These are phyloP conservation scores for Bubo bubo DNA, from an alignment of 2,113 vertebrate genomes.

Conservation along the genomic window DNA sequence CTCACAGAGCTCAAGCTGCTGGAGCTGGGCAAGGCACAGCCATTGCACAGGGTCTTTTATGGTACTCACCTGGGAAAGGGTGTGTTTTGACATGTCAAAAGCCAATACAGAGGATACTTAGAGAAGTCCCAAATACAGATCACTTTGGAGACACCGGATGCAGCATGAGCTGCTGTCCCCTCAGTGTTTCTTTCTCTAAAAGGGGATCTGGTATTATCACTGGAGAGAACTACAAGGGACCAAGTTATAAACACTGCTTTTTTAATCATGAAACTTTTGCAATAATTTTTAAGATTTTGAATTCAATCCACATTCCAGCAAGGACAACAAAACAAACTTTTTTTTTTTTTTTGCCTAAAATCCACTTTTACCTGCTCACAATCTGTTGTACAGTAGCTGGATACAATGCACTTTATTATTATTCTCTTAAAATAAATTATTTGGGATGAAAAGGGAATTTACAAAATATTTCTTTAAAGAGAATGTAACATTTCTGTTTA, in stretches of 20 bases:
- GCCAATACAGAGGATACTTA: neutral
- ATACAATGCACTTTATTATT: neutral
- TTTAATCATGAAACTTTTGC: neutral
- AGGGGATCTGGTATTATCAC: neutral
- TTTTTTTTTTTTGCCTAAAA: neutral
- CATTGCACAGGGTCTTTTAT: fast-evolving
- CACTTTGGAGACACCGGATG: neutral
- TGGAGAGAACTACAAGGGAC: neutral
- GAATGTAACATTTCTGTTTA: slow-evolving; percentile 10
- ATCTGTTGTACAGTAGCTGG: neutral
- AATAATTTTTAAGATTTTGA: neutral
- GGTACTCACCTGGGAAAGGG: fast-evolving
- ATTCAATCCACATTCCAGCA: neutral
- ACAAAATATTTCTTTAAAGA: slow-evolving; percentile 17
- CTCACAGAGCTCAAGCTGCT: neutral
- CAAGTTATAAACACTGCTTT: neutral
- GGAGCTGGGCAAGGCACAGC: neutral
- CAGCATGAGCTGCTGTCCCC: neutral
- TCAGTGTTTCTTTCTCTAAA: neutral
- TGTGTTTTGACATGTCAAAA: fast-evolving
- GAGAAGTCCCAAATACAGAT: neutral
- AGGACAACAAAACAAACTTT: neutral
- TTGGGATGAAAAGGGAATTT: neutral
- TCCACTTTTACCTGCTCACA: neutral
- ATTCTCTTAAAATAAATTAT: neutral